Base-by-base conservation (phyloP, 2,113 vertebrate species). In the Pygathrix nemaeus region DNA sequence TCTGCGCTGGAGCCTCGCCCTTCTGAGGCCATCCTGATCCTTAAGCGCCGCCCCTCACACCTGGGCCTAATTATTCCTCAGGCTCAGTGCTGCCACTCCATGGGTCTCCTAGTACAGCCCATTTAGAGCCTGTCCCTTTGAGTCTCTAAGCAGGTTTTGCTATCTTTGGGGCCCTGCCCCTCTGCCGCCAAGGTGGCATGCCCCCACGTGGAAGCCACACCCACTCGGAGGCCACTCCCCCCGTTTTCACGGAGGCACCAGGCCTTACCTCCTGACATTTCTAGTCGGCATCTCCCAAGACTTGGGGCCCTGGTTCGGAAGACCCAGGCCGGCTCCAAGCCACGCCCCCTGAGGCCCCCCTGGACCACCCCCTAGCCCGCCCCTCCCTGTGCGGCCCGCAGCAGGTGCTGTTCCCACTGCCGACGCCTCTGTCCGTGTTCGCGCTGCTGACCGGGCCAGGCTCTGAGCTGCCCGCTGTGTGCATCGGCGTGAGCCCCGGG, bases 321-420 rank as follows among this genome's bases (percentile, higher is more conserved):
- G n/a, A 17, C 21, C 80, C 75, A 2, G 13, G 38, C 82, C 40
- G 0, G 66, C 9, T 30, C 6, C n/a, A 2, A n/a, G 52, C 70
- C 78, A 72, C n/a, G 32, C 4, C 40, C 59, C 30, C n/a, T 32
- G 61, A 3, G 45, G 40, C 73, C 76, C 18, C 48, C 82, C 35
- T 38, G 0, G 30, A 38, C 30, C 64, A 6, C 32, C 35, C 16
- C 94, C 85, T 90, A 97, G 43, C 81, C 48, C 20, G 45, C 72
- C 45, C 48, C 20, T 61, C 52, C 88, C 64, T 0, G 20, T 50
- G 30, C 20, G 20, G 23, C 88, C 96, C 23, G 61, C 94, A 99
- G 99, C 98, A 99, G 94, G 99, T 99, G 61, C 99, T 99, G 96
- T 99, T 99, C 98, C 99, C 99, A 0, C 98, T 99, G 70, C 99